Base-by-base conservation (phyloP, 2,888 invertebrate species). In the Caprella mutica region DNA sequence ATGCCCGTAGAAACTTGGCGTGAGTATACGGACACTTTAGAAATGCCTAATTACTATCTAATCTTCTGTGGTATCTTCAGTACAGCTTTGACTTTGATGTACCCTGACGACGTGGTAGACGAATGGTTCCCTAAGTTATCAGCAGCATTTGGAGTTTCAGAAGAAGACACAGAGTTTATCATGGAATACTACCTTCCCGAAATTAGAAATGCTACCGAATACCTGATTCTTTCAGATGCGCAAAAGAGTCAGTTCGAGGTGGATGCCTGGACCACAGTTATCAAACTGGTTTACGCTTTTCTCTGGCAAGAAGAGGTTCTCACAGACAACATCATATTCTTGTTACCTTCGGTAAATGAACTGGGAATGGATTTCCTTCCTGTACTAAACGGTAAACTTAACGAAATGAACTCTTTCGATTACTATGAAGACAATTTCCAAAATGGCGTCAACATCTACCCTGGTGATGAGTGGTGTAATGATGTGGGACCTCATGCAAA, bases 391-490 rank as follows among this genome's bases (percentile, higher is more conserved):
- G 38, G 21, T 3, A n/a, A 21, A 24, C 40, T 42, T 6, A 52
- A 52, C 17, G n/a, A 30, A 23, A 5, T 26, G 26, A 29, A 40
- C 19, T 14, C 39, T 12, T 52, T 40, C 23, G 52, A 40, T 3
- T 42, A 52, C n/a, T 40, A 38, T 17, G 42, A 52, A 6, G 19
- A 30, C 14, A 40, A 52, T 29, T 52, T 52, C 30, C 52, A 52
- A 23, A 39, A 52, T 27, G 52, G 40, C 21, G 40, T 29, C 6
- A 17, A 39, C 14, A 19, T 52, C 19, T 52, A 52, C 21, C 52
- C 52, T 12, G 52, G 52, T 21, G 52, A 52, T 9, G 40, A 52
- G n/a, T 52, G 52, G 52, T 52, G 52, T 19, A 52, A 52, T 27
- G 39, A 38, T 19, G 27, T 39, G 14, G 40, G 38, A 21, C 52